These are phyloP conservation scores for Dendroctonus valens DNA, from an alignment of 1,140 invertebrate genomes.

Conservation along the genomic window DNA sequence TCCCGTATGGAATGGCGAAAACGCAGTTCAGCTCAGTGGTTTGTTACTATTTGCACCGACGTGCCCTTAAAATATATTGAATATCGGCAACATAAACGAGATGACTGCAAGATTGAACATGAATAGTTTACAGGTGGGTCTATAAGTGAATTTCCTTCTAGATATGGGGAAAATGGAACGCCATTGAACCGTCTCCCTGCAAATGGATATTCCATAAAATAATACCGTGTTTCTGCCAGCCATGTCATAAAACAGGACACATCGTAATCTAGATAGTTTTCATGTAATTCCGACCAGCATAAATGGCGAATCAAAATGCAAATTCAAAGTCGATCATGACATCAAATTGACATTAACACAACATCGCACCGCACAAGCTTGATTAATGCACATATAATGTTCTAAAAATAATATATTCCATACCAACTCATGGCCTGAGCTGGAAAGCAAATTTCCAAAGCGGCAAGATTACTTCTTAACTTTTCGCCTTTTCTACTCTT, in stretches of 20 bases:
- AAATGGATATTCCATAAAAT: conserved; percentile 3
- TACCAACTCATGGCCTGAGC: background rate
- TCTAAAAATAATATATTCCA: background rate
- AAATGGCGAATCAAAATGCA: too few relatives aligned
- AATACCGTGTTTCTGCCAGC: background rate
- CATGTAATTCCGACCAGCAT: background rate
- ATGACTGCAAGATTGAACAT: conserved; percentile 1
- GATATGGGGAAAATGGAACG: background rate
- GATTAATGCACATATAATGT: too few relatives aligned
- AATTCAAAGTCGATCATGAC: too few relatives aligned
- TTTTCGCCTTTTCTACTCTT: background rate
- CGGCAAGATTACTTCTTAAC: background rate
- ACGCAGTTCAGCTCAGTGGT: too few relatives aligned
- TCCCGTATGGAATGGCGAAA: too few relatives aligned
- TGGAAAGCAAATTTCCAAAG: conserved; percentile 3
- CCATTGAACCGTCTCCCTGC: background rate
- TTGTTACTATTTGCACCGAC: too few relatives aligned
- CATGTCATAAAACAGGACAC: background rate
- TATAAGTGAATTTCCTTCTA: background rate
- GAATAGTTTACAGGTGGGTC: background rate
- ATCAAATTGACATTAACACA: too few relatives aligned
- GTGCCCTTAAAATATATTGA: too few relatives aligned
- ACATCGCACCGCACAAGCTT: too few relatives aligned
- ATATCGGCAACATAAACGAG: background rate
- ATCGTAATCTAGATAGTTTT: background rate